Base-by-base conservation (phyloP, 2,113 vertebrate genomes). In the Hassar affinis region DNA sequence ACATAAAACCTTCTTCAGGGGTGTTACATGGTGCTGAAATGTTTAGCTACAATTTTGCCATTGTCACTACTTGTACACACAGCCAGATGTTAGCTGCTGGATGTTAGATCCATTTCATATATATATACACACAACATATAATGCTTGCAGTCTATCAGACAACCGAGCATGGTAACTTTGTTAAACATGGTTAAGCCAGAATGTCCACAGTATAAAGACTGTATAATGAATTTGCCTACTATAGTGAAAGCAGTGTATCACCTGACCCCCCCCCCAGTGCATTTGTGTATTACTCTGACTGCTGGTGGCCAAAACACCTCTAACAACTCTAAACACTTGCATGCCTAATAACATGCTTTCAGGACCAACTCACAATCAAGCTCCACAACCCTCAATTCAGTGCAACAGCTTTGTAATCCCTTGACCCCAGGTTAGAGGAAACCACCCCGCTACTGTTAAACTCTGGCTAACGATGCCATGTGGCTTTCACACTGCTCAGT, bases 391-490 rank as follows among this genome's bases (percentile, higher is more conserved):
- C 75, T n/a, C 45, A 72, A 76, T 76, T 80, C 69, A 75, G 45
- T 76, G 61, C 45, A 42, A 54, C 51, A 64, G 42, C 35, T 64
- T 56, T 62, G 10, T 59, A 74, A 57, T 68, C 71, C 22, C 61
- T 69, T n/a, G 74, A 78, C 78, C 61, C 11, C 11, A 61, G 72
- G 71, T 52, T 54, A 66, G 54, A 84, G 84, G 56, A 84, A 84
- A 84, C 56, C 56, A 82, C 8, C 12, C 66, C 81, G 77, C 20
- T 52, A 52, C 56, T 62, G 80, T 85, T 81, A 81, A 85, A 77
- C 25, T 80, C 71, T 54, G 42, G 35, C 52, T 81, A 84, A 84
- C 59, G 79, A 81, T 79, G 75, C 85, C 84, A 78, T 86, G 87
- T 77, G 80, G 52, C 79, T 54, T 45, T 72, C 33, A 8, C 75